Conservation (phyloP, 2,113 vertebrate species). For the Gallinago paraguaiae region DNA sequence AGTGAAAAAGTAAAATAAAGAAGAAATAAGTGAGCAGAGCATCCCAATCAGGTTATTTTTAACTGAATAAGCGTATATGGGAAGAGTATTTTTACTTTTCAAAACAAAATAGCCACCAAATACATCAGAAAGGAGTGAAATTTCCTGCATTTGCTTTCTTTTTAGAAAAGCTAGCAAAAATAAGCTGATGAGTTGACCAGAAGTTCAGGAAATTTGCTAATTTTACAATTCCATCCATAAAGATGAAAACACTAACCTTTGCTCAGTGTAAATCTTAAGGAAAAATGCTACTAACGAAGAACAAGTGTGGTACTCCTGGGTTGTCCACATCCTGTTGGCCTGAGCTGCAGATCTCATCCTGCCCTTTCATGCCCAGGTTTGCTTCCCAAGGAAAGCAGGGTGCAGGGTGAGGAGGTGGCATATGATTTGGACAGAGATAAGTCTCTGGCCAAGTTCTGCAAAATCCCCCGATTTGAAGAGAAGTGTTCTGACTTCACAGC, state of each 20-base stretch:
- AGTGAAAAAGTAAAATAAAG: not conserved
- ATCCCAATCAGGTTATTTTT: not conserved
- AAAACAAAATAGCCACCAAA: not conserved
- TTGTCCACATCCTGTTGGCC: not conserved
- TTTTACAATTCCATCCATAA: not conserved
- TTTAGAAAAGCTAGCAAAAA: not conserved
- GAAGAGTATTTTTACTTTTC: not conserved
- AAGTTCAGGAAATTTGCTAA: not conserved
- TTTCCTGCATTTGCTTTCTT: not conserved
- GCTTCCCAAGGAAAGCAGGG: not conserved
- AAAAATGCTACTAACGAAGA: not conserved
- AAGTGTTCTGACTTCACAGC: not conserved
- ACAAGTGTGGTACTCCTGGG: not conserved
- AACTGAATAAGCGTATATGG: not conserved
- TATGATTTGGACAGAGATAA: not conserved
- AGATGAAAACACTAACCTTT: not conserved
- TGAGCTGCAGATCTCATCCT: not conserved
- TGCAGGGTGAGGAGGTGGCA: not conserved
- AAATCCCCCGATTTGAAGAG: not conserved
- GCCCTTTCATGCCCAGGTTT: not conserved
- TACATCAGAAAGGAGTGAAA: not conserved
- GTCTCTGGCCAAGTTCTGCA: not conserved
- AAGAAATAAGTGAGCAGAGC: not conserved
- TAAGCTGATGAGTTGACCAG: not conserved
- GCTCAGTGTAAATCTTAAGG: not conserved